Evolutionary conservation across 2,113 vertebrate species (phyloP).

Genomic region (Hippocampus mohnikei): DNA sequence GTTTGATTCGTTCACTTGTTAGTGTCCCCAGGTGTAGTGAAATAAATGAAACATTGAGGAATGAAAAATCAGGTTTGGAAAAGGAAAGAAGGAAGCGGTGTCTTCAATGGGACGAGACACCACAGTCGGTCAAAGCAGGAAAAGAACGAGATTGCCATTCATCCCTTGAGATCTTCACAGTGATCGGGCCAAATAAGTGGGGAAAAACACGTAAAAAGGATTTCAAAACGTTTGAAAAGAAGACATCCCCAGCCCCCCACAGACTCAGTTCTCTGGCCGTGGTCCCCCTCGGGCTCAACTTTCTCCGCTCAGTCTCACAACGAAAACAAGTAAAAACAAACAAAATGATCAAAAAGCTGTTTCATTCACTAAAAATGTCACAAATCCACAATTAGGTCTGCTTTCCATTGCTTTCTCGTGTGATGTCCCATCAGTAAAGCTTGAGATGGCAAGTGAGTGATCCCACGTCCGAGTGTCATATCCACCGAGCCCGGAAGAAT

Average conservation of each 20-base stretch:
- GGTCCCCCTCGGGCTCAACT: slow-evolving; percentile 45
- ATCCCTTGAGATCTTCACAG: slow-evolving; percentile 38
- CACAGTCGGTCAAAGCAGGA: slow-evolving; percentile 39
- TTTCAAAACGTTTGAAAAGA: background rate
- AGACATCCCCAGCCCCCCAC: slow-evolving; percentile 7
- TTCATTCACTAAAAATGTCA: slow-evolving; percentile 28
- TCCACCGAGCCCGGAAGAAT: slow-evolving; percentile 31
- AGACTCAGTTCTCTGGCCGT: slow-evolving; percentile 57
- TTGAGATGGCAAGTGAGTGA: slow-evolving; percentile 26
- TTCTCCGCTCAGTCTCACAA: slow-evolving; percentile 27
- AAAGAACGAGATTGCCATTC: slow-evolving; percentile 35
- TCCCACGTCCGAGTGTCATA: slow-evolving; percentile 53
- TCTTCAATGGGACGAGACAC: slow-evolving; percentile 48
- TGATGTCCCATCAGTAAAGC: slow-evolving; percentile 51
- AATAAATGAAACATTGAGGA: slow-evolving; percentile 1
- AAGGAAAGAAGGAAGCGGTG: slow-evolving; percentile 3
- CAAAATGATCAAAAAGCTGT: background rate
- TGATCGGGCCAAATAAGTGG: slow-evolving; percentile 20
- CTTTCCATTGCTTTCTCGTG: slow-evolving; percentile 23
- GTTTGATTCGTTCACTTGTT: background rate
- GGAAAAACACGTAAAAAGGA: slow-evolving; percentile 14
- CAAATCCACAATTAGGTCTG: slow-evolving; percentile 41
- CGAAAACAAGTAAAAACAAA: slow-evolving; percentile 2
- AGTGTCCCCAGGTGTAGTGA: background rate
- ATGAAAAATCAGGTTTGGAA: slow-evolving; percentile 3